A percentile compares a stretch with the other conserved stretches of the same genome.
phyloP scores from a whole-genome alignment of 92 coral and sea anemone species.

The Epizoanthus fatuus region DNA sequence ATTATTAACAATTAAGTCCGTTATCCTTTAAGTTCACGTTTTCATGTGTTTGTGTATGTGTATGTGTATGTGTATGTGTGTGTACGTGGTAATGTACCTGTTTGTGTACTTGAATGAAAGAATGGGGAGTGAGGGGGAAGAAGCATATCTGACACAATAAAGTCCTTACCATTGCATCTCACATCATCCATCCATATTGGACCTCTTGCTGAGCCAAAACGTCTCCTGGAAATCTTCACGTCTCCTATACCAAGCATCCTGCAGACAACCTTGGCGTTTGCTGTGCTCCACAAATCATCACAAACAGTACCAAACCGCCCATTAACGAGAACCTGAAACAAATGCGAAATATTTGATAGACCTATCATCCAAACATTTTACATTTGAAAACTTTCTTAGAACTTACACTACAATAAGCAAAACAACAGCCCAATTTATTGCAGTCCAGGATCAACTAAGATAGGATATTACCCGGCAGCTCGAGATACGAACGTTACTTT shows the following conservation, averaged over 20 bases:
- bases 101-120: neutral
- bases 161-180: conserved; percentile 67
- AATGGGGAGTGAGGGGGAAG: neutral
- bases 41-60: too few relatives aligned
- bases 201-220: conserved; percentile 71
- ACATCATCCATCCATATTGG: conserved; percentile 84
- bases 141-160: too few relatives aligned
- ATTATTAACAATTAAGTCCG: too few relatives aligned
- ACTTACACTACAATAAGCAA: neutral
- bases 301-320: conserved; percentile 85
- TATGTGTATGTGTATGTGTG: too few relatives aligned
- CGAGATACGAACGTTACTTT: too few relatives aligned
- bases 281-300: conserved; percentile 77
- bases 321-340: conserved; percentile 51
- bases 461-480: too few relatives aligned
- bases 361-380: too few relatives aligned
- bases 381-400: neutral
- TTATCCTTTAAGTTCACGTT: too few relatives aligned
- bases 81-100: too few relatives aligned
- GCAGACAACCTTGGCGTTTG: conserved; percentile 80
- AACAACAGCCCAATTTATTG: too few relatives aligned
- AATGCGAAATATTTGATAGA: neutral
- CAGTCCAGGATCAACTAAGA: too few relatives aligned
- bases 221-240: conserved; percentile 52
- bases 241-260: conserved; percentile 83